Evolutionary conservation across 2,888 invertebrate genomes (phyloP).

Genomic region (Cryptophagus acutangulus): DNA sequence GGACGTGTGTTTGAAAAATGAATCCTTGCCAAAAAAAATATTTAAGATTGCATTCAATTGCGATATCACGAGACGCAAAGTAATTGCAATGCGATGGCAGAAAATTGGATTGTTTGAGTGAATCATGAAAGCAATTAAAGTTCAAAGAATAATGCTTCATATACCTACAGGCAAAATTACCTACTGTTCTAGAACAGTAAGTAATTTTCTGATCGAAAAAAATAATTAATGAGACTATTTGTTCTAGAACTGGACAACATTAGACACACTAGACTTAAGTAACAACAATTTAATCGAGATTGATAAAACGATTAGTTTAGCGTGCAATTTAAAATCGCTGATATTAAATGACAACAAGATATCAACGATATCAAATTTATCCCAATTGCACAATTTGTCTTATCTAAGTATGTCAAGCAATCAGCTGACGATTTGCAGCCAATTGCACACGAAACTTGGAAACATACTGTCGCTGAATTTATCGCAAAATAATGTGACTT

Average conservation of each 20-base stretch:
- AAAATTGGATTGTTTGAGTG: no score
- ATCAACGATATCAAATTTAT: slow-evolving; percentile 68
- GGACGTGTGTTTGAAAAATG: no score
- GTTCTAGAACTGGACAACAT: slow-evolving; percentile 63
- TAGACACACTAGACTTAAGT: slow-evolving; percentile 70
- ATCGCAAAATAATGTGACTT: slow-evolving; percentile 75
- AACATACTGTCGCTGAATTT: slow-evolving; percentile 82
- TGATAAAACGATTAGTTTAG: slow-evolving; percentile 74
- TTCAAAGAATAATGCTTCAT: not conserved
- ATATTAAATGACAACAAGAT: slow-evolving; percentile 76
- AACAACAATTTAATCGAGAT: slow-evolving; percentile 72
- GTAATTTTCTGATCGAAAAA: no score
- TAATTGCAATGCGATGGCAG: no score
- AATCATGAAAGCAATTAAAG: no score
- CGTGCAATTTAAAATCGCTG: slow-evolving; percentile 66
- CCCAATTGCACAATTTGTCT: slow-evolving; percentile 70
- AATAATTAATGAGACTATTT: no score
- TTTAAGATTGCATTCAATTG: no score
- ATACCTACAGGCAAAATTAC: no score
- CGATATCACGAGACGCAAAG: no score
- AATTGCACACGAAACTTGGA: slow-evolving; percentile 81
- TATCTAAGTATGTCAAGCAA: slow-evolving; percentile 77
- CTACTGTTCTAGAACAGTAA: no score
- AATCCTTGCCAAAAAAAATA: no score
- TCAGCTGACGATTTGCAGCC: slow-evolving; percentile 63